These are phyloP conservation scores for Akabosia matsudoensis DNA, from an alignment of 1,140 invertebrate genomes.

Conservation along the genomic window DNA sequence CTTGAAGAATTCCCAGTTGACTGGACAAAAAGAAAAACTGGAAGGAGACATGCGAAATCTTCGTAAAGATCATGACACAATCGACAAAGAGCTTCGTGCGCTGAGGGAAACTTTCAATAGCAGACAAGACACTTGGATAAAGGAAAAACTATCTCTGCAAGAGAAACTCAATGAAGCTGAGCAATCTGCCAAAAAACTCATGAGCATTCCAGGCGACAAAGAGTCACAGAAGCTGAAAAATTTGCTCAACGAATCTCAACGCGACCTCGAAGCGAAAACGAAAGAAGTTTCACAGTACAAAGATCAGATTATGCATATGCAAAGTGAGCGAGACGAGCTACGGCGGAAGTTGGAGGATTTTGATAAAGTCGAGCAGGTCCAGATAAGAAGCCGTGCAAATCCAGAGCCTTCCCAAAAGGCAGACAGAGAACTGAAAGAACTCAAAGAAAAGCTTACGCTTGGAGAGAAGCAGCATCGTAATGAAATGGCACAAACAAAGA, in stretches of 20 bases:
- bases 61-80: slow-evolving; percentile 59
- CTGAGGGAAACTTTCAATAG: slow-evolving; percentile 65
- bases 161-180: slow-evolving; percentile 65
- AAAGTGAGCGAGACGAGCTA: slow-evolving; percentile 73
- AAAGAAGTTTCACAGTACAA: slow-evolving; percentile 67
- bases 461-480: slow-evolving; percentile 76
- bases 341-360: slow-evolving; percentile 77
- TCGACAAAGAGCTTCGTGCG: slow-evolving; percentile 64
- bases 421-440: slow-evolving; percentile 69
- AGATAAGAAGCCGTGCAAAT: slow-evolving; percentile 55
- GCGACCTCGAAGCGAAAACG: slow-evolving; percentile 68
- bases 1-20: slow-evolving; percentile 52
- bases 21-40: slow-evolving; percentile 58
- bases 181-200: slow-evolving; percentile 56
- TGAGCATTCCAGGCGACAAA: slow-evolving; percentile 47
- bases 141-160: slow-evolving; percentile 69
- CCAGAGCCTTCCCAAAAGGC: slow-evolving; percentile 49
- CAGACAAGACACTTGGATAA: slow-evolving; percentile 68
- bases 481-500: slow-evolving; percentile 78
- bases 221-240: slow-evolving; percentile 59
- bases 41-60: slow-evolving; percentile 51
- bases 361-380: slow-evolving; percentile 76
- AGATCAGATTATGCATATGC: slow-evolving; percentile 66
- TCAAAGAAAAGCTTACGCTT: slow-evolving; percentile 59
- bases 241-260: slow-evolving; percentile 68